These are phyloP conservation scores for Neoitamus cyanurus DNA, from an alignment of 2,888 invertebrate genomes.

Conservation along the genomic window DNA sequence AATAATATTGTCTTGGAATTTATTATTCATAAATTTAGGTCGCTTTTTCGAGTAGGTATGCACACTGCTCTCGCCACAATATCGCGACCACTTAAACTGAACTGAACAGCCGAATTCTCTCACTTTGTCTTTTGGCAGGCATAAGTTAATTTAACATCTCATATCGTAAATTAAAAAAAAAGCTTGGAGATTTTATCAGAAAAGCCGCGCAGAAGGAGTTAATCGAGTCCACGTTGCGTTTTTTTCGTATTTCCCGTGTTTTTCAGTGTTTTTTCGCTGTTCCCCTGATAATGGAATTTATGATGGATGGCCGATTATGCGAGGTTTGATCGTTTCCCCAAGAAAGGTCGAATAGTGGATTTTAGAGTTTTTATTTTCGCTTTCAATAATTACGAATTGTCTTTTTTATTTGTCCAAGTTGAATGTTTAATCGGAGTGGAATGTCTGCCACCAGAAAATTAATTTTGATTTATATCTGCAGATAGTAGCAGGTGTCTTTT, in stretches of 20 bases:
- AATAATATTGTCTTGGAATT: neutral
- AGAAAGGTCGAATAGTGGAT: neutral
- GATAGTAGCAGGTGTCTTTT: neutral
- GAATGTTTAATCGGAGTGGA: neutral
- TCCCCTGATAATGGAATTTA: neutral
- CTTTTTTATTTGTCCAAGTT: neutral
- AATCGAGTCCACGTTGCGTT: neutral
- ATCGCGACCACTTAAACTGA: neutral
- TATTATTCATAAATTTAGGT: neutral
- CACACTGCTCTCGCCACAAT: neutral
- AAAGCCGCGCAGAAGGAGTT: neutral
- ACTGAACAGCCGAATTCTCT: neutral
- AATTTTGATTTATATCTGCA: neutral
- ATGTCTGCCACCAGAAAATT: neutral
- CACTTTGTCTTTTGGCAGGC: neutral
- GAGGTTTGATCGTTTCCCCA: neutral
- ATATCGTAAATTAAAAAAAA: neutral
- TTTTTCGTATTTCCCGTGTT: neutral
- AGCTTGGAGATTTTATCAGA: neutral
- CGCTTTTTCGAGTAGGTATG: neutral
- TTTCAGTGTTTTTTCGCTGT: neutral
- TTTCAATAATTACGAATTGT: neutral
- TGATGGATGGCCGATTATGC: neutral
- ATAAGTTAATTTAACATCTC: neutral
- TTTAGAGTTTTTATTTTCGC: neutral